Evolutionary conservation across 1,140 invertebrate genomes (phyloP), one percentile per base, ranked within the genome.

Genomic region (Caerostris darwini): DNA sequence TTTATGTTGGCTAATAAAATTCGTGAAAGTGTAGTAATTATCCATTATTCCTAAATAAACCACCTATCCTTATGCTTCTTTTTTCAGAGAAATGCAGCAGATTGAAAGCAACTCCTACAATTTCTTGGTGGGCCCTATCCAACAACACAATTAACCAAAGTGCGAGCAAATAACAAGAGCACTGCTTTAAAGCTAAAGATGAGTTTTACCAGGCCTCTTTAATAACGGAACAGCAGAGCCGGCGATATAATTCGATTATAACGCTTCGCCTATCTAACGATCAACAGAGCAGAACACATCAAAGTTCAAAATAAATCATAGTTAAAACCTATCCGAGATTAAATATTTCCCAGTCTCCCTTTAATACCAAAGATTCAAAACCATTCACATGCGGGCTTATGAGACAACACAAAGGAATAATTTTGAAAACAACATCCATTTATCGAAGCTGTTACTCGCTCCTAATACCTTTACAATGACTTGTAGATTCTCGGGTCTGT

Each of bases 231-330:
- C 54, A 82, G 69, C 54, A 53, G 77, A 91, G 19, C 57, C 19
- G 56, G 71, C 71, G 90, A 91, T 81, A 57, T 91, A 91, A 91
- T 91, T 91, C 71, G 90, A 91, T 91, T 91, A 91, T 64, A 50
- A 91, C 71, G 90, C 90, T 91, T 91, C 90, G 90, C 19, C 90
- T 91, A 91, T 91, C 77, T 56, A 64, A 82, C 69, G 71, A 91
- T 91, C 90, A 91, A 91, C 90, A 58, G 58, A 59, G 90, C 90
- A 82, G 77, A 91, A 91, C 53, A 56, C 90, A 82, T 91, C 90
- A 91, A 91, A 91, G 34, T 57, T 77, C 71, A n/a, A 90, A 71
- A 91, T 91, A 91, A 91, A 91, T 91, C 90, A 91, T 91, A 82
- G 90, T 91, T 91, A 91, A 91, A 91, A 82, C 90, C 69, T 82